Evolutionary conservation across 2,888 invertebrate genomes (phyloP), one percentile per base, ranked within the genome.

Genomic region (Eurois occulta): DNA sequence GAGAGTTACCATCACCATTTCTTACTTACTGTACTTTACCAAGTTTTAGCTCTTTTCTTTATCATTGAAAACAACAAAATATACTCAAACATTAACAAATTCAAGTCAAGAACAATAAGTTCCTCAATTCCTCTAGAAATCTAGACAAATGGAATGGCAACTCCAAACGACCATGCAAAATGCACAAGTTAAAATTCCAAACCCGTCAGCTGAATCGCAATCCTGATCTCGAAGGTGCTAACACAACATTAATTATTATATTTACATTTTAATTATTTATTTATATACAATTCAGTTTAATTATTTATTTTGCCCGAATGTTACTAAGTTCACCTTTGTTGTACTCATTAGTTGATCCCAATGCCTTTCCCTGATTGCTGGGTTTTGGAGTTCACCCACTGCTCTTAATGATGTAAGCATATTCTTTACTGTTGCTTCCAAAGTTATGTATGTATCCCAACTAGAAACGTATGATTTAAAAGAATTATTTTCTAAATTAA

Each of bases 321-420:
- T 81, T 86, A 85, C 81, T 86, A 82, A 76, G 58, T 78, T 94
- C 92, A 98, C 99, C 98, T 99, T 99, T 32, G 99, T 99, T 70
- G 99, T 99, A 90, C 98, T 98, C 99, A 99, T 99, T 72, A 99
- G 97, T 95, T 99, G 99, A 92, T 99, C 98, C 99, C 99, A 99
- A 95, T 99, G 99, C 38, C 99, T 97, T 94, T 99, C 99, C 80
- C 99, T 97, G 86, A 99, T 99, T 0, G 99, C 99, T 64, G 99
- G 98, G 96, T 99, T 99, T 95, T 99, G 99, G 6, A 99, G 97
- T 93, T 99, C 99, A 62, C 99, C 99, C 5, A 99, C 99, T 10
- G 99, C 99, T 91, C 99, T 97, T 77, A 99, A 96, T 0, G 99
- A 99, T 6, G 99, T 99, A 72, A 99, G 95, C 98, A 99, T 99